These are phyloP conservation scores for Drosophila pseudotalamancana DNA, from an alignment of 2,888 invertebrate genomes.

Conservation along the genomic window DNA sequence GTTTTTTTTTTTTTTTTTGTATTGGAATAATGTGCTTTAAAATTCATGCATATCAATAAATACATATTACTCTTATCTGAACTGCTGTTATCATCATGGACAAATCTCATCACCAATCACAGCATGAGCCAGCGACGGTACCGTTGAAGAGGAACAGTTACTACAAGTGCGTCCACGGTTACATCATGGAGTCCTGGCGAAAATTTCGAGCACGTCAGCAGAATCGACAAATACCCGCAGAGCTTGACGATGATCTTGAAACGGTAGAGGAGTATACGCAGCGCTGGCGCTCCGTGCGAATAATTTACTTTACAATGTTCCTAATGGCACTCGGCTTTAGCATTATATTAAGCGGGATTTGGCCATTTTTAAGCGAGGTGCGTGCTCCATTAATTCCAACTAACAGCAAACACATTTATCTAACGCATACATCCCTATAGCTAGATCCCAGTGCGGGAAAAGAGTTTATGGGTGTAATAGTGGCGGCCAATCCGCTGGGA, in stretches of 20 bases:
- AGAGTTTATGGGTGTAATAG: constrained; percentile 92
- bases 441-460: constrained; percentile 91
- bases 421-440: constrained; percentile 84
- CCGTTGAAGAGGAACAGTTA: background rate
- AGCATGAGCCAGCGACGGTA: constrained; percentile 34
- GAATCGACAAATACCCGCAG: constrained; percentile 70
- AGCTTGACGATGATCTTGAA: constrained; percentile 87
- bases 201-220: constrained; percentile 62
- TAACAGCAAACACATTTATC: background rate
- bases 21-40: background rate
- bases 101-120: constrained; percentile 3
- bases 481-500: constrained; percentile 94
- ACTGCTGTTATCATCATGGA: constrained; percentile 15
- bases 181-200: constrained; percentile 63
- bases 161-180: constrained; percentile 10
- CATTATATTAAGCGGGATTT: constrained; percentile 93
- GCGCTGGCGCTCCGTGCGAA: constrained; percentile 91
- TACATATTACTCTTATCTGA: constrained; percentile 9
- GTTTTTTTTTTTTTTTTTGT: constrained; percentile 3
- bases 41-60: background rate
- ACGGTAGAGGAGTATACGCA: constrained; percentile 87
- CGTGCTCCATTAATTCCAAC: constrained; percentile 7
- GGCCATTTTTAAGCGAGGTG: constrained; percentile 95
- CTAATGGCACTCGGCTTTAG: constrained; percentile 95
- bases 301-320: constrained; percentile 95